Conservation (phyloP, 1,140 invertebrate species). For the Habropoda laboriosa region DNA sequence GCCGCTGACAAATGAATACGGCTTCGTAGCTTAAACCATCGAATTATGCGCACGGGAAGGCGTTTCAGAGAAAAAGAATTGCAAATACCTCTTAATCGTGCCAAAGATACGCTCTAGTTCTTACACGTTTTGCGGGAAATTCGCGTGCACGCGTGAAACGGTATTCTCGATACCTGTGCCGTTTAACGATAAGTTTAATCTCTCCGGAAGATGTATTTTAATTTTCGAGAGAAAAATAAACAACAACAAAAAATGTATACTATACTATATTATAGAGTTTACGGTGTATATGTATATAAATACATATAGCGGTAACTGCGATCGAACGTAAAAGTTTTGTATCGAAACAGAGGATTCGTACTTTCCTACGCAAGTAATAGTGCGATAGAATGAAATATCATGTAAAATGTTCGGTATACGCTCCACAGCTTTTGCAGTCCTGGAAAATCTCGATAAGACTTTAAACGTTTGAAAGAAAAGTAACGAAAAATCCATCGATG, state of each 20-base stretch:
- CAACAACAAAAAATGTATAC: too few relatives aligned
- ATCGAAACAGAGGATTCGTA: neutral
- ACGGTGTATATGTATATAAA: too few relatives aligned
- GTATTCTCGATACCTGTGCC: neutral
- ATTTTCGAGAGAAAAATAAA: neutral
- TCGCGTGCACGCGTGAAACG: neutral
- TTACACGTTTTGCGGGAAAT: conserved; percentile 45
- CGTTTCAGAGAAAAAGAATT: conserved; percentile 42
- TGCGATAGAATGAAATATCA: neutral
- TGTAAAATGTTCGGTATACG: too few relatives aligned
- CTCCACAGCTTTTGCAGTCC: too few relatives aligned
- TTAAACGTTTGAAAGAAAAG: too few relatives aligned
- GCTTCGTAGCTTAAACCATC: conserved; percentile 7
- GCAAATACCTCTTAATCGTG: conserved; percentile 64
- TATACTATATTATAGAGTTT: neutral
- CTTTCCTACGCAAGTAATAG: neutral
- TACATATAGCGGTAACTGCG: too few relatives aligned
- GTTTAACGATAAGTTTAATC: neutral
- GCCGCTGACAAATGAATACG: neutral
- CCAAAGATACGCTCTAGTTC: conserved; percentile 61
- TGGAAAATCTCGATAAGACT: too few relatives aligned
- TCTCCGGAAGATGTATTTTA: conserved; percentile 15
- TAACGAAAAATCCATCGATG: neutral
- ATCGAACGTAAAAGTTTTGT: too few relatives aligned
- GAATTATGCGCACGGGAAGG: neutral